Evolutionary conservation across 2,888 invertebrate genomes (phyloP), one percentile per base, ranked within the genome.

Genomic region (Dryocosmus kuriphilus): DNA sequence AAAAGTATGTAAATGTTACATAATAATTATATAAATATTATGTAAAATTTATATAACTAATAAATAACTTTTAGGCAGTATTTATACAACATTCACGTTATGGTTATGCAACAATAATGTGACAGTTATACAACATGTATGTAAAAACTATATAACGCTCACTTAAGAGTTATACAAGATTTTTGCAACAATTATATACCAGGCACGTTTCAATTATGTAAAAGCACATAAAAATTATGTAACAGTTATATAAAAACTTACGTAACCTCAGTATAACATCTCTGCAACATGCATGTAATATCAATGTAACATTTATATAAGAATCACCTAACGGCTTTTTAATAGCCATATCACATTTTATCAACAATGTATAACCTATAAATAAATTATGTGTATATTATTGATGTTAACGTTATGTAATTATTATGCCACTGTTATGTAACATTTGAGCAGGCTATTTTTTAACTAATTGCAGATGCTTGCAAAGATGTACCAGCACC

Each of bases 401-500:
- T 22, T 30, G n/a, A 35, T 79, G 3, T n/a, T 76, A 46, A 63
- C 30, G 65, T 51, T 51, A 30, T 46, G 16, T n/a, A 55, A 30
- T 4, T 30, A 22, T 30, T 24, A 38, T 78, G 3, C 75, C 46
- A 63, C 30, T 2, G 55, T 46, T 55, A 46, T 46, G 24, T n/a
- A 57, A 22, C 24, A 61, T 35, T 16, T 41, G 41, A 75, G 38
- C 3, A 24, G 24, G 11, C 22, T n/a, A 51, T 2, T 24, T 57
- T 7, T 57, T 24, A 57, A 22, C 5, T 9, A n/a, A 51, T 51
- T n/a, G 9, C n/a, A 87, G 90, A 91, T 82, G 84, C 86, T 2
- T 94, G 94, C 81, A 88, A 92, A 75, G 89, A 92, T 38, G 90
- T 93, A 1, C 86, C 89, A 3, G 89, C 92, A n/a, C 92, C 93